Conservation (phyloP, 2,888 invertebrate genomes). For the Chaetogeoica ovagalla region DNA sequence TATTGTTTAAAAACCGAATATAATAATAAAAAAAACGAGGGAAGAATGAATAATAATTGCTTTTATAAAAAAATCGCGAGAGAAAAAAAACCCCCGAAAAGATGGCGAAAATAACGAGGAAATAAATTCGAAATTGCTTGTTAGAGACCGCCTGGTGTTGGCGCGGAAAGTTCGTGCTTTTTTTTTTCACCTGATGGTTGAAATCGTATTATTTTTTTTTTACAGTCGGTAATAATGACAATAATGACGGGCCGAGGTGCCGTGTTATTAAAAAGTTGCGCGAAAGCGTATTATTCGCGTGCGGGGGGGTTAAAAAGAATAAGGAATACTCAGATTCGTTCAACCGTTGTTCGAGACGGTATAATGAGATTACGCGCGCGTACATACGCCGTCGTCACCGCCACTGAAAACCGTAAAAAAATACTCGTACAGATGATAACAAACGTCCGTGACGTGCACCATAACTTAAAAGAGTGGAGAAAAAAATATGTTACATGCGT, state of each 20-base stretch:
- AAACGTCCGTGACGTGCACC: background rate
- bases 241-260: constrained; percentile 49
- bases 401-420: background rate
- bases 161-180: constrained; percentile 44
- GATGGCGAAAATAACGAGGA: constrained; percentile 50
- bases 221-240: constrained; percentile 3
- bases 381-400: background rate
- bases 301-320: constrained; percentile 1
- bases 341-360: constrained; percentile 35
- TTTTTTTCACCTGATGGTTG: constrained; percentile 43
- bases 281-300: background rate
- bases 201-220: constrained; percentile 33
- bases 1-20: constrained; percentile 36
- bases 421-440: background rate
- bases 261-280: constrained; percentile 50
- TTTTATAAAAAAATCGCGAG: constrained; percentile 45
- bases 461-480: too few species aligned
- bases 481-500: too few species aligned
- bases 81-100: background rate
- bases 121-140: constrained; percentile 53
- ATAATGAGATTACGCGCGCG: constrained; percentile 31
- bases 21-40: background rate
- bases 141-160: constrained; percentile 50
- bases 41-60: constrained; percentile 52
- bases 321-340: constrained; percentile 47